These are phyloP conservation scores for Typhlomys cinereus DNA, from an alignment of 2,113 vertebrate genomes.

Conservation along the genomic window DNA sequence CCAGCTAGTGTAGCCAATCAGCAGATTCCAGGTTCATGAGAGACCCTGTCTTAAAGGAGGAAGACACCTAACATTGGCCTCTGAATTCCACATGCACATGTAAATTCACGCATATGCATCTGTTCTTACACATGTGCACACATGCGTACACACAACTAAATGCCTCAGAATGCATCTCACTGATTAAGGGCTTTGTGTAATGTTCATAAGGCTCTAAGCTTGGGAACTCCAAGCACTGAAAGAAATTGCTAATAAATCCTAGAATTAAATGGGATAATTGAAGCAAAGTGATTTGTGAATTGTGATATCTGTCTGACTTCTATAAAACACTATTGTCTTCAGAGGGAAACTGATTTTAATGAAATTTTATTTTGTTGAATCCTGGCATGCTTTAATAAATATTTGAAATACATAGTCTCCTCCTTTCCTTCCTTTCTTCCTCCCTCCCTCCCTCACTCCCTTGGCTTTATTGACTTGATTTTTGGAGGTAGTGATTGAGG, in stretches of 20 bases:
- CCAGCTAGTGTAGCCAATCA: no score
- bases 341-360: not conserved
- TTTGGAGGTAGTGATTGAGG: no score
- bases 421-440: no score
- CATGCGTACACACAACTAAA: no score
- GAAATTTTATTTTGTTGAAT: not conserved
- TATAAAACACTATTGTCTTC: not conserved
- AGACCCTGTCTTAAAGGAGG: no score
- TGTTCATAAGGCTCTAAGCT: not conserved
- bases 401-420: not conserved
- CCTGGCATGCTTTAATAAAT: not conserved
- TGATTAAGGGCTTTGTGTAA: not conserved
- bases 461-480: not conserved
- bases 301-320: not conserved
- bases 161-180: not conserved
- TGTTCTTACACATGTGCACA: no score
- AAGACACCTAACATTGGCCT: no score
- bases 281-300: not conserved
- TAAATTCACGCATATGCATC: no score
- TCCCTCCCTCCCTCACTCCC: not conserved
- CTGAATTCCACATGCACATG: no score
- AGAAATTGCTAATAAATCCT: not conserved
- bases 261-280: not conserved
- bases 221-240: not conserved
- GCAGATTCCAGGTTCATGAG: no score